A percentile compares a stretch with the other conserved stretches of the same genome.
Conservation (phyloP, 2,888 invertebrate species). For the Oeneis ivallda region DNA sequence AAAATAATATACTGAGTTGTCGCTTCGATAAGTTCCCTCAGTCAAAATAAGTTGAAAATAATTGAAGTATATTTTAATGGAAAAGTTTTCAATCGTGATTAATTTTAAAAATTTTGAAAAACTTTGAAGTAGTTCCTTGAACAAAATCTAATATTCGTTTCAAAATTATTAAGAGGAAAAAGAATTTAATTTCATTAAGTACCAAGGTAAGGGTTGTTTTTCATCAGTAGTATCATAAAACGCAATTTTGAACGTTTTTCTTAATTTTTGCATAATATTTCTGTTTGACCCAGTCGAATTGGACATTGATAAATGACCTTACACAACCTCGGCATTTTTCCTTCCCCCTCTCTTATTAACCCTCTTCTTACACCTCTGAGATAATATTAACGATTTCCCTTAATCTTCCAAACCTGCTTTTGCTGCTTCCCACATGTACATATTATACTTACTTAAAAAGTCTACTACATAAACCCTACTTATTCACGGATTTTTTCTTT, state of each 20-base stretch:
- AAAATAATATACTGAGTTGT: no score
- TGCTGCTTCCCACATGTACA: background rate
- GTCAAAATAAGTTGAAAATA: no score
- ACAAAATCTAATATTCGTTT: no score
- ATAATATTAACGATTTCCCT: background rate
- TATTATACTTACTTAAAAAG: background rate
- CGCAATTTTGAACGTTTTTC: background rate
- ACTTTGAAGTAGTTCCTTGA: no score
- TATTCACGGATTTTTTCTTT: conserved; percentile 9
- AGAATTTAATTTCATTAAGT: no score
- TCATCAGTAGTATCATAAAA: background rate
- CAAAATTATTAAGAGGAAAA: no score
- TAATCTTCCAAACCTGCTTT: background rate
- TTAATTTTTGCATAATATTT: background rate
- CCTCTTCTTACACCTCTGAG: background rate
- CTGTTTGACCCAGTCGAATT: background rate
- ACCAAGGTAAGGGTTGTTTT: background rate
- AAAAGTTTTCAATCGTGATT: no score
- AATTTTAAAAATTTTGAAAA: no score
- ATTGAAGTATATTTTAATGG: no score
- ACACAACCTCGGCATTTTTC: background rate
- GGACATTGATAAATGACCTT: background rate
- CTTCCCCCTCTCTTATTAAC: background rate
- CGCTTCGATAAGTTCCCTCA: no score
- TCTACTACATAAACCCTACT: background rate